Percentiles rank a stretch among this genome's conserved stretches.
Conservation (phyloP, 2,797 vertebrate species). For the Saguinus oedipus region DNA sequence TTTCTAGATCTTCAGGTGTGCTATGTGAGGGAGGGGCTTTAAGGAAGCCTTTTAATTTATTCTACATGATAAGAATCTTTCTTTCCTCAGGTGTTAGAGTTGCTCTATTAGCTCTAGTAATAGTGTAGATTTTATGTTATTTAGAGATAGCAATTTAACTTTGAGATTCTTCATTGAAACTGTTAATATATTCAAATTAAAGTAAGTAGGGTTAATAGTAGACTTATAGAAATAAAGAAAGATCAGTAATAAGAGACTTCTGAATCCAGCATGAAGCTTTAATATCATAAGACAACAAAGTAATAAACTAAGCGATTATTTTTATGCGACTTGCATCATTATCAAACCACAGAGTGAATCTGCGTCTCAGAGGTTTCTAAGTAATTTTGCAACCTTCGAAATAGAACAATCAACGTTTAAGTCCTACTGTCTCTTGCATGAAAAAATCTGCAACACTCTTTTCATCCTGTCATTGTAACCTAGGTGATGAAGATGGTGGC, state of each 20-base stretch:
- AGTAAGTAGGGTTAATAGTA: constrained; percentile 81
- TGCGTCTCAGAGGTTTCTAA: constrained; percentile 73
- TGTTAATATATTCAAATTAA: constrained; percentile 83
- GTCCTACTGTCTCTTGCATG: constrained; percentile 67
- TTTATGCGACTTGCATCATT: constrained; percentile 83
- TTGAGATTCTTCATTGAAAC: constrained; percentile 70
- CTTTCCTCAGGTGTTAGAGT: constrained; percentile 44
- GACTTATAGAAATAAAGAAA: constrained; percentile 76
- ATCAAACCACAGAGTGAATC: constrained; percentile 81
- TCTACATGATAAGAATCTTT: constrained; percentile 31
- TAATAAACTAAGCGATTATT: constrained; percentile 87
- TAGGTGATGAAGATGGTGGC: constrained; percentile 83
- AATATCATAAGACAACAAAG: constrained; percentile 84
- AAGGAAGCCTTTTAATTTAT: constrained; percentile 53
- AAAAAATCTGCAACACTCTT: constrained; percentile 74
- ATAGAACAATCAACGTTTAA: constrained; percentile 82
- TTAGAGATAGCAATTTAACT: constrained; percentile 71
- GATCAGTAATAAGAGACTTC: constrained; percentile 79
- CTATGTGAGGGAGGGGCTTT: not conserved
- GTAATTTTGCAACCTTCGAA: constrained; percentile 83
- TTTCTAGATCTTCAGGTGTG: not conserved
- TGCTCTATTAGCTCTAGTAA: constrained; percentile 6
- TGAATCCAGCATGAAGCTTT: constrained; percentile 80
- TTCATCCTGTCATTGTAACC: constrained; percentile 81
- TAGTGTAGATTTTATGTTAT: constrained; percentile 63